Percentiles rank a stretch among this genome's conserved stretches.
phyloP scores from a whole-genome alignment of 2,797 vertebrate species.

The Myoxocephalus aenaeus region DNA sequence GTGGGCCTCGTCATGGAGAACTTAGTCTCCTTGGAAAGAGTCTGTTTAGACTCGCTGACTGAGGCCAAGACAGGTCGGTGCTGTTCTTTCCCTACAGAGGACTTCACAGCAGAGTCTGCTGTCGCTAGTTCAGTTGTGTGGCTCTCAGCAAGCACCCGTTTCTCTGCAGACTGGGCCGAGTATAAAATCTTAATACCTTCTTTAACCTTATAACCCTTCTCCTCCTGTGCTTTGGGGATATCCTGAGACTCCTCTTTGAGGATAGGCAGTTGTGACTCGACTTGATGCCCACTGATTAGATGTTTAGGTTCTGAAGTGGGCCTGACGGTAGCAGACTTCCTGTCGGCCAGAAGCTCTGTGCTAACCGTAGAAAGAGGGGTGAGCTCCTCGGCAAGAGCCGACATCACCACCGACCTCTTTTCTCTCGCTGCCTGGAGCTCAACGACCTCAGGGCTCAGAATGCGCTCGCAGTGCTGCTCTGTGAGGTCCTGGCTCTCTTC shows the following conservation, averaged over 20 bases:
- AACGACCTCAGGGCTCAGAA: slow-evolving; percentile 82
- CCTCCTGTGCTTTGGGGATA: slow-evolving; percentile 72
- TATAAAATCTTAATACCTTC: slow-evolving; percentile 86
- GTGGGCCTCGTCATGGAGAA: slow-evolving; percentile 67
- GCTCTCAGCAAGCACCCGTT: slow-evolving; percentile 76
- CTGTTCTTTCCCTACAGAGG: slow-evolving; percentile 68
- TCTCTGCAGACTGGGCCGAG: slow-evolving; percentile 81
- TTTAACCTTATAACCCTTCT: slow-evolving; percentile 82
- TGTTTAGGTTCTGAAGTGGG: slow-evolving; percentile 79
- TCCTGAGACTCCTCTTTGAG: slow-evolving; percentile 82
- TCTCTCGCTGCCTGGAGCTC: slow-evolving; percentile 75
- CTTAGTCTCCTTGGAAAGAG: slow-evolving; percentile 77
- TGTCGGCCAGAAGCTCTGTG: slow-evolving; percentile 68
- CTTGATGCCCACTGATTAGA: slow-evolving; percentile 80
- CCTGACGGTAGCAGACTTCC: slow-evolving; percentile 61
- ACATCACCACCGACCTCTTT: slow-evolving; percentile 74
- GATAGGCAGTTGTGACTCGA: slow-evolving; percentile 80
- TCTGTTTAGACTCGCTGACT: slow-evolving; percentile 79
- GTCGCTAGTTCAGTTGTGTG: slow-evolving; percentile 76
- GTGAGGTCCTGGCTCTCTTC: slow-evolving; percentile 83
- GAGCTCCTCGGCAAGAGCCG: slow-evolving; percentile 84
- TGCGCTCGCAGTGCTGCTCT: slow-evolving; percentile 85
- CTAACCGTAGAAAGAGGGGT: slow-evolving; percentile 76
- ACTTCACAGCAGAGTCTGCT: slow-evolving; percentile 72
- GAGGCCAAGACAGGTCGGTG: slow-evolving; percentile 66